Evolutionary conservation across 1,140 invertebrate species (phyloP).

Genomic region (Galleria mellonella): DNA sequence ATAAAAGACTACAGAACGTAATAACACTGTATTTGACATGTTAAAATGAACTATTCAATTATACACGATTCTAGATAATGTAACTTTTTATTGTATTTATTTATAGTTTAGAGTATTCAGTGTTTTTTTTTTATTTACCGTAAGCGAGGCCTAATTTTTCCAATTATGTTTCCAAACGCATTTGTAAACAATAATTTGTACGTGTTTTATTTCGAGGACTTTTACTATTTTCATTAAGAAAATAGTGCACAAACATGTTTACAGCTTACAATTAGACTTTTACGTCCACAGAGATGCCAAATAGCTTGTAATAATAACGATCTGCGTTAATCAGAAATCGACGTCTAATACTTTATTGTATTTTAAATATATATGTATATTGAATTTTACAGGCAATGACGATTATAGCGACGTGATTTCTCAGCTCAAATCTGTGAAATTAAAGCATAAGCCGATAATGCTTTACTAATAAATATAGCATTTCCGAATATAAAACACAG

Average conservation of each 20-base stretch:
- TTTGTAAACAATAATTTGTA: constrained; percentile 34
- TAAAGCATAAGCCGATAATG: constrained; percentile 25
- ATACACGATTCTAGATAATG: constrained; percentile 15
- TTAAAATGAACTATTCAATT: constrained; percentile 2
- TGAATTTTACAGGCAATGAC: constrained; percentile 11
- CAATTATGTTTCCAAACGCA: constrained; percentile 27
- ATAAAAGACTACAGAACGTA: constrained; percentile 33
- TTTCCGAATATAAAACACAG: constrained; percentile 18
- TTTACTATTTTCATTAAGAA: constrained; percentile 13
- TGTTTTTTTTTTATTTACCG: constrained; percentile 48
- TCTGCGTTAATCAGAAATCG: constrained; percentile 2
- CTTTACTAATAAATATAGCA: constrained; percentile 42
- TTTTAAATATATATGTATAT: constrained; percentile 4
- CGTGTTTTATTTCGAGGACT: constrained; percentile 5
- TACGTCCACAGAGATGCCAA: constrained; percentile 68
- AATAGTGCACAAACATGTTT: constrained; percentile 42
- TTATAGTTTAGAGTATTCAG: constrained; percentile 36
- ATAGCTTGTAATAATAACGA: constrained; percentile 52
- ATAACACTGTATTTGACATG: constrained; percentile 10
- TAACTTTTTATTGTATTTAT: constrained; percentile 39
- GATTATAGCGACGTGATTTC: constrained; percentile 16
- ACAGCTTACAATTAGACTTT: constrained; percentile 38
- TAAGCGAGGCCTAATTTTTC: constrained; percentile 66
- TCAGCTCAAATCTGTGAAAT: constrained; percentile 47
- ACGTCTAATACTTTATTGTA: background rate